Evolutionary conservation across 2,113 vertebrate species (phyloP), one percentile per base, ranked within the genome.

Genomic region (Lipotes vexillifer): DNA sequence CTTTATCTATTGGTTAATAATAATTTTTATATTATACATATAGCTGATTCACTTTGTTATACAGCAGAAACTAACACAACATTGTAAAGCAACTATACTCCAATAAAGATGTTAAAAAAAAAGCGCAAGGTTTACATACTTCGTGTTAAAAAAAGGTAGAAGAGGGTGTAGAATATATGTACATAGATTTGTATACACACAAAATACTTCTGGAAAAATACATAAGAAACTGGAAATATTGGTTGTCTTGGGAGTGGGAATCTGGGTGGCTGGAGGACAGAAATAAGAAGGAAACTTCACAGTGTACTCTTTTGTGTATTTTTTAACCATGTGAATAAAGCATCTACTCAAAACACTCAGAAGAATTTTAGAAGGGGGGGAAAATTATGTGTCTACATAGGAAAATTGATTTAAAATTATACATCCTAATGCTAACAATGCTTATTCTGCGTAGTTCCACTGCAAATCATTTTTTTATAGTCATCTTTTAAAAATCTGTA

Each of bases 351-450:
- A 66, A 92, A 93, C 27, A 33, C 9, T 87, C 52, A 59, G 52
- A 71, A 85, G n/a, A 93, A 81, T 72, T 63, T 97, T 80, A 72
- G 52, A 93, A 91, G 29, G 44, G 31, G 46, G 11, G 8, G 63
- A 93, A 75, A 57, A 71, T 65, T 49, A 49, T 41, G 5, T 94
- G 46, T 68, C 21, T 61, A 38, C n/a, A n/a, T 82, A 87, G 41
- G 66, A 94, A 94, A 88, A 46, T 84, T 82, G 55, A 41, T 89
- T 95, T 57, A 94, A 96, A 72, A 94, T 55, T 41, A 80, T 36
- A 69, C 27, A 18, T 29, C n/a, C 29, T 80, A 83, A 69, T 38
- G 7, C 52, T 80, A 80, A 61, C 15, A 94, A 20, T 44, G 25
- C 44, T 91, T 90, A 52, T 65, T 94, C 81, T 75, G 44, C 86